Percentiles rank a stretch among this genome's conserved stretches.
Conservation (phyloP, 2,113 vertebrate genomes). For the Gorsachius goisagi region DNA sequence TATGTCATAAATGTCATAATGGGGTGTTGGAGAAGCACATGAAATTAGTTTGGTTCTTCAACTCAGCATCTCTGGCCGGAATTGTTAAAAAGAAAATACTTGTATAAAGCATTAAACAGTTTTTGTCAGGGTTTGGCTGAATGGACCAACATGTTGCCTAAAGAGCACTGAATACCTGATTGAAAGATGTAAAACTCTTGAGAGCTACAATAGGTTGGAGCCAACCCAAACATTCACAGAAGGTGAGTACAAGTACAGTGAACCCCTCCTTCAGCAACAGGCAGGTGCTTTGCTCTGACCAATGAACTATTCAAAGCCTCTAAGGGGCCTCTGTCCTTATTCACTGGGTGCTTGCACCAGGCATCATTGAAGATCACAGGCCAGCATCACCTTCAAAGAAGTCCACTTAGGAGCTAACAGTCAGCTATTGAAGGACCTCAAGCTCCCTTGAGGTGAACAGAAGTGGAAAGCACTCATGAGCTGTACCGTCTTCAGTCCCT, state of each 20-base stretch:
- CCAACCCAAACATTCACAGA: background rate
- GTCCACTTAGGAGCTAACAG: background rate
- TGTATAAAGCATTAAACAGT: conserved; percentile 42
- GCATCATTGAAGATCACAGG: background rate
- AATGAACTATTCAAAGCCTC: background rate
- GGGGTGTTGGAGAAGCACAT: conserved; percentile 71
- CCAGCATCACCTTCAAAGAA: background rate
- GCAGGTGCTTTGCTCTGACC: background rate
- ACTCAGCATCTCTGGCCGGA: conserved; percentile 47
- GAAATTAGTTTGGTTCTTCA: conserved; percentile 75
- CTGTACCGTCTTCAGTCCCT: background rate
- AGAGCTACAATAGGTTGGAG: background rate
- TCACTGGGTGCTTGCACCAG: background rate
- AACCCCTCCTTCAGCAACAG: background rate
- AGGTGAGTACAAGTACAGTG: background rate
- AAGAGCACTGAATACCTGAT: background rate
- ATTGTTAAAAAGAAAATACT: conserved; percentile 65
- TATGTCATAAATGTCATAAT: conserved; percentile 73
- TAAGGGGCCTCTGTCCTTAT: background rate
- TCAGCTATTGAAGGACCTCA: background rate
- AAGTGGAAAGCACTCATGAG: background rate
- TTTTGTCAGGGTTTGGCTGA: conserved; percentile 34
- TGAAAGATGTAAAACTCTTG: background rate
- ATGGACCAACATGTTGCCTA: background rate
- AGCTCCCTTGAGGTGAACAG: background rate